These are phyloP conservation scores for Tenodera sinensis DNA, from an alignment of 2,888 invertebrate genomes.

Conservation along the genomic window DNA sequence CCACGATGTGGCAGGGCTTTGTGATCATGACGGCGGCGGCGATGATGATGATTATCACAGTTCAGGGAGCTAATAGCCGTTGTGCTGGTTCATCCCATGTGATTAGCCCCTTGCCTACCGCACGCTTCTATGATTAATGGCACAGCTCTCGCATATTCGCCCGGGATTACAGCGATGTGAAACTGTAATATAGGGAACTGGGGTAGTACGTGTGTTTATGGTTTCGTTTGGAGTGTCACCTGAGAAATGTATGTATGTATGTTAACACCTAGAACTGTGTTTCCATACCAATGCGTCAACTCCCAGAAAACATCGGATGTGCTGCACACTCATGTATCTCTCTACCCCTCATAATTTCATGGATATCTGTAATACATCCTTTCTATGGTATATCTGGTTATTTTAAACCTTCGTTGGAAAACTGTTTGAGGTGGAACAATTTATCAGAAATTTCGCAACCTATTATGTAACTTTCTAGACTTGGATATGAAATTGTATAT, in stretches of 20 bases:
- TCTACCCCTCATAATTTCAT: no score
- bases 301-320: no score
- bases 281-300: no score
- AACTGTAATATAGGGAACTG: not conserved
- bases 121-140: not conserved
- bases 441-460: no score
- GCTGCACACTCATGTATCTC: no score
- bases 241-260: not conserved
- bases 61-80: not conserved
- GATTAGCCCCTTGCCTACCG: not conserved
- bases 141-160: not conserved
- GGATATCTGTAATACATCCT: no score
- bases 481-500: no score
- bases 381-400: no score
- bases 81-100: not conserved
- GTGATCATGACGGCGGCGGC: not conserved
- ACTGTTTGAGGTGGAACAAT: no score
- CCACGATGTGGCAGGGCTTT: not conserved
- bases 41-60: not conserved
- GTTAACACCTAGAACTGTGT: no score
- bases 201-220: not conserved
- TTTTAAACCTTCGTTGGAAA: no score
- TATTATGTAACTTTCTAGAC: no score
- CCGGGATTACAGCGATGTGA: not conserved
- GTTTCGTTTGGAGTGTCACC: not conserved